Percentiles rank a stretch among this genome's conserved stretches.
These are phyloP conservation scores for Zaprionus inermis DNA, from an alignment of 1,140 invertebrate species.

Conservation along the genomic window DNA sequence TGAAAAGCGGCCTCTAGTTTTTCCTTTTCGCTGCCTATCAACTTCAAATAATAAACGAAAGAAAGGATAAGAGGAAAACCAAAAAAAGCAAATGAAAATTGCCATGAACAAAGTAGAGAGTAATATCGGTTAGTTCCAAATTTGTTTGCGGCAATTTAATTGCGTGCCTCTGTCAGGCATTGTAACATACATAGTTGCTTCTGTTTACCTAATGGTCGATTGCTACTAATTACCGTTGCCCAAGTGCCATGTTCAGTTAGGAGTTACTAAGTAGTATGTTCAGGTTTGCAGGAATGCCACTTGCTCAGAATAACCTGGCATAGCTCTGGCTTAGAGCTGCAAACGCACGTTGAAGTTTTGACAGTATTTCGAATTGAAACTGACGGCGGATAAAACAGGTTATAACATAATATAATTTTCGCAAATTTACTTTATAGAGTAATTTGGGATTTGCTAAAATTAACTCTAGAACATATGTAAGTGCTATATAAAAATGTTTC, in stretches of 20 bases:
- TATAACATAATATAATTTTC: background rate
- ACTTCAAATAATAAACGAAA: constrained; percentile 9
- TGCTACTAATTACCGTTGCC: constrained; percentile 28
- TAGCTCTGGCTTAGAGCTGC: background rate
- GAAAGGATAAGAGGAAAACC: constrained; percentile 2
- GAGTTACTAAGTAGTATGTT: constrained; percentile 24
- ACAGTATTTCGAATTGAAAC: background rate
- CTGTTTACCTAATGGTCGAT: constrained; percentile 20
- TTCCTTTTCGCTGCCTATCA: background rate
- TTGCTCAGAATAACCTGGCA: constrained; percentile 21
- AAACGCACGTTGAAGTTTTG: background rate
- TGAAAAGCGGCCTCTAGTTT: background rate
- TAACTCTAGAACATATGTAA: background rate
- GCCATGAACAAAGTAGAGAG: constrained; percentile 3
- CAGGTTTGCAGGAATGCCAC: constrained; percentile 44
- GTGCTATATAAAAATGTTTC: too few relatives aligned
- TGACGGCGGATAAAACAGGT: background rate
- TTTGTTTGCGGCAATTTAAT: constrained; percentile 29
- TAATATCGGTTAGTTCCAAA: constrained; percentile 26
- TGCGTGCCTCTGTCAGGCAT: constrained; percentile 5
- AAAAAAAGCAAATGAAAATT: constrained; percentile 34
- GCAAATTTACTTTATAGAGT: background rate
- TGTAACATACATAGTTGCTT: background rate
- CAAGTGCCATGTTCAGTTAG: constrained; percentile 46
- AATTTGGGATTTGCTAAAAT: background rate